Base-by-base conservation (phyloP, 2,797 vertebrate genomes). In the Amphiprion clarkii region DNA sequence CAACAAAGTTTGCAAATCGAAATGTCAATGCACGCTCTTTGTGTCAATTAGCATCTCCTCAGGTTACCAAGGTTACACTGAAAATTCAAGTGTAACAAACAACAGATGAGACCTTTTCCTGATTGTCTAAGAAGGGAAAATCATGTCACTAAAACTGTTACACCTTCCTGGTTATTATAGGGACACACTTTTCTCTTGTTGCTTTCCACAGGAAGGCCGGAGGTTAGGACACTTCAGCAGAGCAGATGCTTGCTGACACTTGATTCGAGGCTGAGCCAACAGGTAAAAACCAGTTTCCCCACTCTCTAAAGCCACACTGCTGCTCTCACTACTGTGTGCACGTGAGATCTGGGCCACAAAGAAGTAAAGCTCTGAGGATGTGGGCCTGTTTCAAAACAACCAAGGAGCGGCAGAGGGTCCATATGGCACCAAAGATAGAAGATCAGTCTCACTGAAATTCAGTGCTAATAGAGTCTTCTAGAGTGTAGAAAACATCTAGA, bases 391-490 rank as follows among this genome's bases (percentile, higher is more conserved):
- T 82, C 56, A 83, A 81, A 68, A 59, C 71, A 86, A 79, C 69
- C 39, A 42, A 66, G 54, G 58, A 66, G 61, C 67, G 63, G n/a
- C 59, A 61, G 52, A 77, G 76, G 79, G 29, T 84, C 74, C 65
- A 39, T 65, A 76, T 81, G 85, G 87, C 79, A 86, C 85, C 67
- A 79, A 74, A 39, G 64, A 64, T 33, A 68, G 61, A 85, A 63
- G 65, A 77, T 74, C 67, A 80, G 64, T 83, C 62, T 82, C 79
- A 69, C 81, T 83, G 77, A 86, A 83, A 85, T 59, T 82, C 76
- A 82, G 78, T 60, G 76, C 33, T 84, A 66, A 48, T 42, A 61
- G 59, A 76, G 39, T 62, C 33, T 21, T 55, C 52, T 61, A 69
- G 58, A 25, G 29, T 61, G 65, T n/a, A n/a, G 54, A 48, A 67